A percentile compares a stretch with the other conserved stretches of the same genome.
phyloP scores from a whole-genome alignment of 2,113 vertebrate genomes.

The Furnarius figulus region DNA sequence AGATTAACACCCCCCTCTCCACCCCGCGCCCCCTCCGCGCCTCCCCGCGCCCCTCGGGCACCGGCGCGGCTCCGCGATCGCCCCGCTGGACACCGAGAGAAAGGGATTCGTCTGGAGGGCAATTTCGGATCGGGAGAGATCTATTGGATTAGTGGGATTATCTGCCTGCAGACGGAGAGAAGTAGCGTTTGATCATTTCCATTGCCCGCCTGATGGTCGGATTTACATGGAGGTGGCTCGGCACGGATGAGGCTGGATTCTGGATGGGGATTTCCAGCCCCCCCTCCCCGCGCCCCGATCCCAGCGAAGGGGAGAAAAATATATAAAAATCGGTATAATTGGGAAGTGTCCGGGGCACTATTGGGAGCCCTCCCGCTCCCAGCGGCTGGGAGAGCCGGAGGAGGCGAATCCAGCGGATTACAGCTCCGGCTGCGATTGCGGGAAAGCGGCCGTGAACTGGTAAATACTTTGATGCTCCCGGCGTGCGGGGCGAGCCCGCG shows the following conservation, averaged over 20 bases:
- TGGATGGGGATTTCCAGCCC: conserved; percentile 50
- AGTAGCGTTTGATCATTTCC: conserved; percentile 77
- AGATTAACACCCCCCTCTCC: not conserved
- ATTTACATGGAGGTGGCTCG: conserved; percentile 78
- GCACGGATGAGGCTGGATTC: conserved; percentile 56
- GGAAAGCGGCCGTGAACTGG: conserved; percentile 63
- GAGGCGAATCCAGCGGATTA: conserved; percentile 28
- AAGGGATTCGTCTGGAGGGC: conserved; percentile 76
- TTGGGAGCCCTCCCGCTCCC: conserved; percentile 30
- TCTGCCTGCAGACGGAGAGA: conserved; percentile 78
- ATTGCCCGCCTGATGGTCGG: conserved; percentile 77
- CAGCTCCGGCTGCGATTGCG: conserved; percentile 13
- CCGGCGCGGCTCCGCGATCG: conserved; percentile 37
- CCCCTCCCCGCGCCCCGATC: conserved; percentile 1
- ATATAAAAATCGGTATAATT: conserved; percentile 58
- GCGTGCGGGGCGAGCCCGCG: conserved; percentile 24
- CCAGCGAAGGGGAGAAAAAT: conserved; percentile 54
- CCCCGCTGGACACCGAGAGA: conserved; percentile 52
- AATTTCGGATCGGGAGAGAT: conserved; percentile 77
- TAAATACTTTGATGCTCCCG: conserved; percentile 75
- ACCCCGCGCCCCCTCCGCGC: not conserved
- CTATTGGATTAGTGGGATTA: conserved; percentile 85
- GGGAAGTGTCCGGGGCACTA: conserved; percentile 71
- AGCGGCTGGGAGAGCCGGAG: conserved; percentile 26
- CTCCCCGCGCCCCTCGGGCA: not conserved